Evolutionary conservation across 64 coral and sea anemone genomes (phyloP), one percentile per base, ranked within the genome.

Genomic region (Catalaphyllia jardinei): DNA sequence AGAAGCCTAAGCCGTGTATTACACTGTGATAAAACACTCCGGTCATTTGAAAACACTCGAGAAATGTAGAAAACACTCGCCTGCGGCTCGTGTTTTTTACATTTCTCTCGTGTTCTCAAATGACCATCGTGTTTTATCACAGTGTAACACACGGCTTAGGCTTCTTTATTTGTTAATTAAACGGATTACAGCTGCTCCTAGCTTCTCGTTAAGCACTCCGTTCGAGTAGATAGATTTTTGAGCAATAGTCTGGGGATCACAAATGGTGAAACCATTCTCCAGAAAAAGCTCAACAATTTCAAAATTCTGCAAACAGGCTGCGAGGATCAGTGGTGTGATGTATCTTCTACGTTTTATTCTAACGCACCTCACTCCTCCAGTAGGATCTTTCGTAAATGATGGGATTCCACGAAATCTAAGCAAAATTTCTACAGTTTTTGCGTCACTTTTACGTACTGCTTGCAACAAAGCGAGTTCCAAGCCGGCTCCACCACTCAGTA

Each of bases 301-400:
- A 11, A 69, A 84, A 84, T 84, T 84, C 81, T 84, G 81, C 30
- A 84, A 69, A 35, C 62, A 52, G 27, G 81, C 81, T 20, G 81
- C 81, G 19, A 84, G 81, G 62, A 28, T 84, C 20, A 84, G 24
- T 42, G 80, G 80, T 6, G 80, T 69, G 8, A 49, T 24, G 22
- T 67, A 39, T 4, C 19, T 5, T 80, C 33, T 8, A 0, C 18
- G 15, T 71, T 71, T 84, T 14, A 38, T 15, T 22, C 18, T 4
- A 4, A 39, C 2, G 38, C 38, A 62, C 14, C 4, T 9, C 62
- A 69, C 3, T 69, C 2, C 14, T 0, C n/a, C 8, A 28, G 81
- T 0, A 12, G 76, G 27, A 8, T 1, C 13, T 55, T 22, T 24
- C 2, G 3, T 3, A 55, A 24, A 16, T 84, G 62, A 11, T 67